Percentiles rank a stretch among this genome's conserved stretches.
Evolutionary conservation across 2,113 vertebrate genomes (phyloP).

Genomic region (Sarotherodon lohbergeri): DNA sequence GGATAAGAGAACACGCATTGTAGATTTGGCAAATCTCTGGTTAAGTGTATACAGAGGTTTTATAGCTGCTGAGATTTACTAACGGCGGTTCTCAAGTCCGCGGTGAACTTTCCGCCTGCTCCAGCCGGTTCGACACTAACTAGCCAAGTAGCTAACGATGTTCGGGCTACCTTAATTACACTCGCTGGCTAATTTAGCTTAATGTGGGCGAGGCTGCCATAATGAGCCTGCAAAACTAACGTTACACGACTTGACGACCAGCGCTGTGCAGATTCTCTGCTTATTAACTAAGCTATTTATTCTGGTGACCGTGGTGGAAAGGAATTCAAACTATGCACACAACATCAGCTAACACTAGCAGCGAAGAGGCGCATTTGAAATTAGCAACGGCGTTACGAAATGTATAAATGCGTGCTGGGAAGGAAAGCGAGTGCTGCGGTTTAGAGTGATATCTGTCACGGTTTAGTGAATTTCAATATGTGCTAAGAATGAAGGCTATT

Average conservation of each 20-base stretch:
- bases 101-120: conserved; percentile 62
- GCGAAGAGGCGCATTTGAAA: conserved; percentile 33
- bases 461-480: neutral
- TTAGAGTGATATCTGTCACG: neutral
- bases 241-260: neutral
- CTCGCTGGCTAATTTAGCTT: conserved; percentile 33
- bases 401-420: neutral
- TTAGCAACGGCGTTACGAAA: conserved; percentile 32
- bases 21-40: neutral
- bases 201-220: conserved; percentile 24
- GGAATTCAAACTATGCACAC: conserved; percentile 67
- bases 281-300: conserved; percentile 43
- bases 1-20: neutral
- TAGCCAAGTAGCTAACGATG: conserved; percentile 61
- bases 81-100: conserved; percentile 33
- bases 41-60: neutral
- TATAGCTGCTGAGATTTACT: conserved; percentile 34
- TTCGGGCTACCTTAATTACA: conserved; percentile 21
- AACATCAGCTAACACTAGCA: conserved; percentile 54
- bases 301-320: conserved; percentile 31
- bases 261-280: neutral
- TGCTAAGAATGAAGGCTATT: conserved; percentile 5
- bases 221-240: neutral
- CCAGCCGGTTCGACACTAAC: conserved; percentile 42
- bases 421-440: conserved; percentile 1